Base-by-base conservation (phyloP, 2,113 vertebrate species). In the Lepidiolamprologus cunningtoni region DNA sequence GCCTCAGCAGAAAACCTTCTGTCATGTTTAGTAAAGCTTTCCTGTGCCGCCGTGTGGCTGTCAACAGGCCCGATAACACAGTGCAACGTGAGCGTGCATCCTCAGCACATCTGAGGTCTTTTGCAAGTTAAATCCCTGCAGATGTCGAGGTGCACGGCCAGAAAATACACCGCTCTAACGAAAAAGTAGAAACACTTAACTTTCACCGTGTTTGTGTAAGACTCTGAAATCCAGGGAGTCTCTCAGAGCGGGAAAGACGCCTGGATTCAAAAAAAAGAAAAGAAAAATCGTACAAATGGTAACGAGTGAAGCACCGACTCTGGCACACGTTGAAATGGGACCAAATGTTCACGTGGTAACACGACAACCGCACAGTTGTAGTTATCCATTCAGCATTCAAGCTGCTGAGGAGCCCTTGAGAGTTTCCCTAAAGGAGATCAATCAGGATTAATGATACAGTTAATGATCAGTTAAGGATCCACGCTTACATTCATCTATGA, bases 41-140 rank as follows among this genome's bases (percentile, higher is more conserved):
- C 33, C 63, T 68, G 63, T 28, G 52, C 57, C 37, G 19, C 35
- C 28, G 26, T 4, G 52, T 12, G 42, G 57, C 26, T 6, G 33
- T 52, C 10, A 26, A 86, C 50, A 50, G 33, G 37, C 26, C n/a
- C 10, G 19, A 53, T 42, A 73, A 61, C 6, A 16, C 37, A 78
- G 71, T 79, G 54, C 53, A 54, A 81, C 1, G 2, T 9, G 21
- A 40, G 37, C 11, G 8, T 47, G 76, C 16, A 11, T 31, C 81
- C 31, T 85, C 61, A 6, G 45, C 52, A n/a, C 54, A 42, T 13
- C 31, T 14, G 21, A 53, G 26, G 73, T 52, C 12, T 57, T 91
- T 91, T 89, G 86, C 82, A 84, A 89, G 82, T 84, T 61, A 86
- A 94, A 93, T 88, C 47, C 71, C 19, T 45, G 63, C 35, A 79